These are phyloP conservation scores for Poeciliopsis gracilis DNA, from an alignment of 2,797 vertebrate genomes.

Conservation along the genomic window DNA sequence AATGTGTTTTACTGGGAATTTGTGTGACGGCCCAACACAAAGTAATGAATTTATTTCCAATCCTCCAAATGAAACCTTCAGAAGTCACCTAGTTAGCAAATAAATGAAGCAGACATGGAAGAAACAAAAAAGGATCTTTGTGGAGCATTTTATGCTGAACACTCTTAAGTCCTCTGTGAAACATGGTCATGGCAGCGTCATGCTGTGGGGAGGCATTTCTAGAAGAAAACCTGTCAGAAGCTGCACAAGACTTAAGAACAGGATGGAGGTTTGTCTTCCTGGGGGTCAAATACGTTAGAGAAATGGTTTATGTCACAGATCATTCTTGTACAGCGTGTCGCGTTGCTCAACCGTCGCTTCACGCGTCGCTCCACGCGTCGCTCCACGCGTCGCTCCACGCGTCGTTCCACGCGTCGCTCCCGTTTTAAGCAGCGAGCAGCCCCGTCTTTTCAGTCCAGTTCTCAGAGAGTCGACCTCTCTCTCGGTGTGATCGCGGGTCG, in stretches of 20 bases:
- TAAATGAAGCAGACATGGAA: too few relatives aligned
- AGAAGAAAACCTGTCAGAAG: not conserved
- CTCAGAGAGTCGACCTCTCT: constrained; percentile 2
- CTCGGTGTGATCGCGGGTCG: constrained; percentile 2
- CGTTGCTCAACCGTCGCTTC: not conserved
- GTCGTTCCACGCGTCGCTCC: not conserved
- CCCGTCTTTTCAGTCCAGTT: not conserved
- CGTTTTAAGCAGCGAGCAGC: not conserved
- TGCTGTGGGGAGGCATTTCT: not conserved
- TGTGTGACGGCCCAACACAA: not conserved
- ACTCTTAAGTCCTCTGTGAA: too few relatives aligned
- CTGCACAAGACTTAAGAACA: not conserved
- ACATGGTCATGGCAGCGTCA: not conserved
- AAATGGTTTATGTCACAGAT: not conserved
- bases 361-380: not conserved
- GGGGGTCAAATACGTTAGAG: not conserved
- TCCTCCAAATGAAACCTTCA: not conserved
- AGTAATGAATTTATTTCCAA: not conserved
- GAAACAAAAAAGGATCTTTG: too few relatives aligned
- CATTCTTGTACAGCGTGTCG: not conserved
- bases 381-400: not conserved
- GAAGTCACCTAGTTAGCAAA: not conserved
- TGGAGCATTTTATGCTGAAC: too few relatives aligned
- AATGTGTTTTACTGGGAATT: not conserved
- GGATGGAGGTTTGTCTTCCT: not conserved